Evolutionary conservation across 2,113 vertebrate species (phyloP).

Genomic region (Lanius collurio): DNA sequence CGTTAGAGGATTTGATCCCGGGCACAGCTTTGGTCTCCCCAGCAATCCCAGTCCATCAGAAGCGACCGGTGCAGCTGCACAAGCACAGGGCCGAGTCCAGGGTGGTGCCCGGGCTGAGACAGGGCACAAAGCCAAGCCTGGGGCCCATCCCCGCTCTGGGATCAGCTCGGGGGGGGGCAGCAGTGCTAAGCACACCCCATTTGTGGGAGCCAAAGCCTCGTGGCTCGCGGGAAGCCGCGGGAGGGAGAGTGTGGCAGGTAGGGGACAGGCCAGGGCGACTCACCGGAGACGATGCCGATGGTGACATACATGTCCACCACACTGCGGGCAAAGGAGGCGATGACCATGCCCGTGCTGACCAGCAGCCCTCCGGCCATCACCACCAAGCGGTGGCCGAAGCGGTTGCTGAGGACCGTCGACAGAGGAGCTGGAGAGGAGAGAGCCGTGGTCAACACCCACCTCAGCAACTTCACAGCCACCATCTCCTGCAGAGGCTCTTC

Average conservation of each 20-base stretch:
- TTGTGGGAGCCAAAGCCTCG: not conserved
- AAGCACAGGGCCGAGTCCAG: accelerated
- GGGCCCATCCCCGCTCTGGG: not conserved
- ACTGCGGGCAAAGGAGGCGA: constrained; percentile 80
- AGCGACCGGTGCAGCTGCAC: not conserved
- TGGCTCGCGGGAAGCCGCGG: accelerated
- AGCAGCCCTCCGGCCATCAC: constrained; percentile 91
- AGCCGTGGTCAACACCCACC: not conserved
- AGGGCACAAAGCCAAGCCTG: not conserved
- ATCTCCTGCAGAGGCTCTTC: not conserved
- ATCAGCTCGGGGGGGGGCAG: not conserved
- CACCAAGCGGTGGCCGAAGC: constrained; percentile 87
- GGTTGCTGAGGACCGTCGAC: constrained; percentile 85
- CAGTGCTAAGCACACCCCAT: accelerated
- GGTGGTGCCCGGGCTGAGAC: not conserved
- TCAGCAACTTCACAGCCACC: not conserved
- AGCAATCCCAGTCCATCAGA: not conserved
- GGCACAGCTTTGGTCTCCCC: not conserved
- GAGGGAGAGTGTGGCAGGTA: accelerated
- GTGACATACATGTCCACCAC: constrained; percentile 90
- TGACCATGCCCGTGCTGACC: constrained; percentile 82
- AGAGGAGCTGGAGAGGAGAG: constrained; percentile 80
- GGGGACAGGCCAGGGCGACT: not conserved
- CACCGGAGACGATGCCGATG: constrained; percentile 88
- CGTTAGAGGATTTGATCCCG: not conserved